A percentile compares a stretch with the other conserved stretches of the same genome.
These are phyloP conservation scores for Microvelia longipes DNA, from an alignment of 1,140 invertebrate genomes.

Conservation along the genomic window DNA sequence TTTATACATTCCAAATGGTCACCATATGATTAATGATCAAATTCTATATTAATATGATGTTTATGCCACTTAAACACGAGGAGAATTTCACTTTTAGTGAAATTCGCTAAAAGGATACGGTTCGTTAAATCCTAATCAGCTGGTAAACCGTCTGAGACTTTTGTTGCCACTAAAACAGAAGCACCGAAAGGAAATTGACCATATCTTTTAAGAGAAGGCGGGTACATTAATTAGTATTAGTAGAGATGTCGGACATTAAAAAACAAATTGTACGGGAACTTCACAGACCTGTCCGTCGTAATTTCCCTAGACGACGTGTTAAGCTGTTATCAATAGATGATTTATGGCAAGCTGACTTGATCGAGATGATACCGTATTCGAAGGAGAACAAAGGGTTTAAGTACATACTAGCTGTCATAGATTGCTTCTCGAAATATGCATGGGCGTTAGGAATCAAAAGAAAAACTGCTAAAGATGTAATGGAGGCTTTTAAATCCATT, in stretches of 20 bases:
- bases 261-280: background rate
- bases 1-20: no score
- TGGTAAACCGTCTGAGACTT: background rate
- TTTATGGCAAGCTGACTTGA: background rate
- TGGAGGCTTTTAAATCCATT: no score
- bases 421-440: background rate
- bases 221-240: background rate
- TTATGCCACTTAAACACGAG: no score
- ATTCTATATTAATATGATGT: no score
- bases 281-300: background rate
- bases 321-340: background rate
- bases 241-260: background rate
- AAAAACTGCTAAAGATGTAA: background rate
- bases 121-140: background rate
- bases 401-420: background rate
- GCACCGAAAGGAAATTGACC: background rate
- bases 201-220: background rate
- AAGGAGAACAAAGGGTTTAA: background rate
- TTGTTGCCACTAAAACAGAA: background rate
- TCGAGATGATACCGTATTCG: background rate
- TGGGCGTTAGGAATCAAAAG: background rate
- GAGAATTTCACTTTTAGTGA: no score
- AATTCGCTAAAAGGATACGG: background rate
- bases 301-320: background rate
- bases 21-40: no score